Base-by-base conservation (phyloP, 64 coral and sea anemone genomes). In the Astreopora myriophthalma region DNA sequence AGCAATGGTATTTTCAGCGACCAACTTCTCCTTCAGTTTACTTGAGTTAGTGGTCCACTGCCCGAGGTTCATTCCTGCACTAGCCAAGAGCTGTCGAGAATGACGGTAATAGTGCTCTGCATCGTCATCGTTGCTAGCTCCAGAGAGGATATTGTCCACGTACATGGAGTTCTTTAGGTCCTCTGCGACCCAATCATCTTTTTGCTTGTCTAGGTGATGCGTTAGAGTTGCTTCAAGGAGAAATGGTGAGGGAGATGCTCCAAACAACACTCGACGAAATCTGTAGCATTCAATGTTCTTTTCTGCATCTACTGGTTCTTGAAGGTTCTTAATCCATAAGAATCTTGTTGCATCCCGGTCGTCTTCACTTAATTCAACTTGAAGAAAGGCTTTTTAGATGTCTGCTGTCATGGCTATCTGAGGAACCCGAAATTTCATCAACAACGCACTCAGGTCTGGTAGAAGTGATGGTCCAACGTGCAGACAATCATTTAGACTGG, bases 401-500 rank as follows among this genome's bases (percentile, higher is more conserved):
- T 92, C 79, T 42, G 90, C 90, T 92, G 36, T 84, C 38, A 91
- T 51, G 17, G 89, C 89, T 64, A 91, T 39, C 26, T 44, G 6
- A 35, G 58, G 88, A 13, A 46, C 13, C 13, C 88, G 62, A 38
- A 90, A 90, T 13, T 81, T 80, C 24, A 74, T 28, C n/a, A 90
- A 35, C 40, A 90, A 51, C 36, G 13, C 66, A 46, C 44, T 24
- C 67, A 81, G 36, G 42, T 67, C 5, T 37, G 62, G 75, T 23
- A 49, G 79, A 31, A 90, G 88, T 31, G 62, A 68, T 4, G 88
- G 76, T 37, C 88, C 63, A 5, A 39, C 52, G 29, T 91, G 72
- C 7, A 71, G 67, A 69, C 76, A 91, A 32, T 92, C 76, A 39
- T 91, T 91, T 27, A 91, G 79, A 52, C 79, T 85, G 13, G 60